Conservation (phyloP, 2,113 vertebrate genomes). For the Microtus pennsylvanicus region DNA sequence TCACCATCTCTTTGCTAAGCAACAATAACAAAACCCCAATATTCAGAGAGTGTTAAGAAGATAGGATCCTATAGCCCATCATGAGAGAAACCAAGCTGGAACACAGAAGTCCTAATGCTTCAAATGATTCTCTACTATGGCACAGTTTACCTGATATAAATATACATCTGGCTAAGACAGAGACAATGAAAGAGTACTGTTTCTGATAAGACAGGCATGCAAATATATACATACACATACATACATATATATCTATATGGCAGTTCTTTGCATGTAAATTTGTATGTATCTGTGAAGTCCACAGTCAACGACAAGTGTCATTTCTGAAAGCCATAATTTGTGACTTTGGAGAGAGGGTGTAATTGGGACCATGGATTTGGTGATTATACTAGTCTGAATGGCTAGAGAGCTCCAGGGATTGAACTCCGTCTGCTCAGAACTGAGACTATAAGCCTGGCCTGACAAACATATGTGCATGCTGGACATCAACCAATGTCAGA, state of each 20-base stretch:
- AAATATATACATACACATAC: neutral
- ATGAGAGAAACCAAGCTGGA: neutral
- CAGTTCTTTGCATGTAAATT: neutral
- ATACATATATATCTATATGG: no score
- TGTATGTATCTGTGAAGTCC: neutral
- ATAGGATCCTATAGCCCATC: neutral
- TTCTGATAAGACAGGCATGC: neutral
- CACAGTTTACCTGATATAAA: conserved; percentile 13
- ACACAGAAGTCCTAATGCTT: neutral
- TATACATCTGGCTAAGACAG: neutral
- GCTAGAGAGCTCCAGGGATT: neutral
- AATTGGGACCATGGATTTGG: neutral
- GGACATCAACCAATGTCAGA: neutral
- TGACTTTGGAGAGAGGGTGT: neutral
- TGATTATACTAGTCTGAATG: neutral
- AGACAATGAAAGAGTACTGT: neutral
- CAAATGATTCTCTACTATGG: neutral
- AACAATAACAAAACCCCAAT: neutral
- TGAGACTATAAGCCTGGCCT: neutral
- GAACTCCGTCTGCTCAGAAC: neutral
- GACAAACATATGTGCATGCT: neutral
- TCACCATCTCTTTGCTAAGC: neutral
- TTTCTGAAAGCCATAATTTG: neutral
- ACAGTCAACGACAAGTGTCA: neutral
- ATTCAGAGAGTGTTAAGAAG: neutral